Conservation (phyloP, 2,113 vertebrate species). For the Ictalurus punctatus region DNA sequence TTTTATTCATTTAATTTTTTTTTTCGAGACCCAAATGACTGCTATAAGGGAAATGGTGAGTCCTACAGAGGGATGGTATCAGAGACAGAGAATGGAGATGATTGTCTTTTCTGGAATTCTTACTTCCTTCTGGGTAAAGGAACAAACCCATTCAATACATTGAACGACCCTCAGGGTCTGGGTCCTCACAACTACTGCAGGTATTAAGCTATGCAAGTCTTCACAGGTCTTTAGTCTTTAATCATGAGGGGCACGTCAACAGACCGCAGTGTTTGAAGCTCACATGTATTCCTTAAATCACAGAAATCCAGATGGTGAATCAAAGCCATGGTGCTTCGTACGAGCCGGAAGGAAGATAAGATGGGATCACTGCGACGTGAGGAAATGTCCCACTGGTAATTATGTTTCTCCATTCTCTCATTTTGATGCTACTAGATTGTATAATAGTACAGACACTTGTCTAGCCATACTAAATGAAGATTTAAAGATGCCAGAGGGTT, state of each 20-base stretch:
- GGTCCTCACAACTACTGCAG: slow-evolving; percentile 77
- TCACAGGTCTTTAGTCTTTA: background rate
- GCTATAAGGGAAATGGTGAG: slow-evolving; percentile 69
- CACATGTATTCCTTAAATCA: background rate
- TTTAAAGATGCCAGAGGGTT: background rate
- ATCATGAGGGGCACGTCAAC: background rate
- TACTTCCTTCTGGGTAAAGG: slow-evolving; percentile 66
- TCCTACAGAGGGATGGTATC: slow-evolving; percentile 71
- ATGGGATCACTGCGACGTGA: slow-evolving; percentile 73
- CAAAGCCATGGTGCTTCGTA: slow-evolving; percentile 74
- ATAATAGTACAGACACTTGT: background rate
- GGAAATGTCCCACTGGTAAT: slow-evolving; percentile 54
- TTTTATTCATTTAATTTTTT: background rate
- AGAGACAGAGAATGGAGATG: slow-evolving; percentile 66
- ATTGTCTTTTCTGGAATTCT: slow-evolving; percentile 76
- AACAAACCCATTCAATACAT: slow-evolving; percentile 56
- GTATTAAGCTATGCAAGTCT: slow-evolving; percentile 50
- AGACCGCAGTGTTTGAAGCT: background rate
- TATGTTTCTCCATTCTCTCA: background rate
- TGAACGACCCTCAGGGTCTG: slow-evolving; percentile 61
- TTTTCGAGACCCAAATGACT: slow-evolving; percentile 68
- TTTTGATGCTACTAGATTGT: background rate
- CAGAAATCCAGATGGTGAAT: slow-evolving; percentile 75
- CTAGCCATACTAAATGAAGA: background rate
- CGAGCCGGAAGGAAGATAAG: slow-evolving; percentile 55